Evolutionary conservation across 2,888 invertebrate species (phyloP).

Genomic region (Mesorhabditis spiculigera): DNA sequence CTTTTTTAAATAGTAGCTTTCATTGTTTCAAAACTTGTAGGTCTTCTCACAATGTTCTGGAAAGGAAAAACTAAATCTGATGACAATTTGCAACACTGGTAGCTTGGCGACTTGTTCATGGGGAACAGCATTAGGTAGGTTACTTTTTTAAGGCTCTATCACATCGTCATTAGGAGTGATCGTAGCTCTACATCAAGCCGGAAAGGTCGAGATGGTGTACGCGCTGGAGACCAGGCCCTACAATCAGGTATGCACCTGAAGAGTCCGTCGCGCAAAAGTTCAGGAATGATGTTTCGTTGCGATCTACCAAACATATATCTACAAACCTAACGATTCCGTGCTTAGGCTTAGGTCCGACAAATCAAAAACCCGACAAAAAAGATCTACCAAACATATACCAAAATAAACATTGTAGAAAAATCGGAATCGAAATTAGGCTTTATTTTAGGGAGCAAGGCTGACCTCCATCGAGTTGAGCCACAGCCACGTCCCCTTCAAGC

Average conservation of each 20-base stretch:
- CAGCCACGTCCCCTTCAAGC: constrained; percentile 44
- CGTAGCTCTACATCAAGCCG: constrained; percentile 71
- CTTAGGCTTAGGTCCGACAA: too few relatives aligned
- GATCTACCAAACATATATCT: neutral
- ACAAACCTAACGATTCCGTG: too few relatives aligned
- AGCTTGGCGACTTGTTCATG: constrained; percentile 94
- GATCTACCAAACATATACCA: too few relatives aligned
- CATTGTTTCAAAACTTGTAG: constrained; percentile 5
- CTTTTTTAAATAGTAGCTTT: neutral
- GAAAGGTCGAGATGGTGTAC: constrained; percentile 76
- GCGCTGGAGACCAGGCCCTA: constrained; percentile 97
- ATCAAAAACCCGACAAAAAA: too few relatives aligned
- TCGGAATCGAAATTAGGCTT: neutral
- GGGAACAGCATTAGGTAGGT: constrained; percentile 85
- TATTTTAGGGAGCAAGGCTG: constrained; percentile 73
- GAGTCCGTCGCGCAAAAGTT: neutral
- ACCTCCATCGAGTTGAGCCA: constrained; percentile 92
- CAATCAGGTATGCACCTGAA: constrained; percentile 70
- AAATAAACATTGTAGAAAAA: constrained; percentile 66
- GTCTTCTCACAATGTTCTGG: constrained; percentile 58
- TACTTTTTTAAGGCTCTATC: neutral
- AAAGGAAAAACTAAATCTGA: constrained; percentile 68
- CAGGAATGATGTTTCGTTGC: neutral
- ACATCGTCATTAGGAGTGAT: constrained; percentile 69
- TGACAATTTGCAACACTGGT: constrained; percentile 98